Conservation (phyloP, 2,113 vertebrate genomes). For the Corythornis cristatus region DNA sequence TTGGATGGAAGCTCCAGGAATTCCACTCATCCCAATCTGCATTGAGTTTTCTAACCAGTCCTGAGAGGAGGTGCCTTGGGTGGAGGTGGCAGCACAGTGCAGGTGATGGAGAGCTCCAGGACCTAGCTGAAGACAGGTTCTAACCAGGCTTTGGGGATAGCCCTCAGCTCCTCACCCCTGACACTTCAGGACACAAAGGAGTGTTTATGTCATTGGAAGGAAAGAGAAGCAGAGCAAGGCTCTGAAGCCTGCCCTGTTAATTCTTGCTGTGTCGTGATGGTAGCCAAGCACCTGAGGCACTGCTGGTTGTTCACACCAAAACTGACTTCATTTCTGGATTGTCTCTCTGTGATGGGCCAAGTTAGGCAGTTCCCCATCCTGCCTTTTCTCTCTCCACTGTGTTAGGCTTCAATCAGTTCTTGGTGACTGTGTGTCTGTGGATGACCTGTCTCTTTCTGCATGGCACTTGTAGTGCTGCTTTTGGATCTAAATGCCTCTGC, state of each 20-base stretch:
- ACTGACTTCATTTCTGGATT: neutral
- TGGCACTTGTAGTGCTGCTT: neutral
- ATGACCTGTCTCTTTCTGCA: neutral
- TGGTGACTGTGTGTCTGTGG: neutral
- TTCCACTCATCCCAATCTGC: neutral
- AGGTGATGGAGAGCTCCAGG: neutral
- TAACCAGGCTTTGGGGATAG: neutral
- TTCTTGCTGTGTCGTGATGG: neutral
- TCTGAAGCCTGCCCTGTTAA: neutral
- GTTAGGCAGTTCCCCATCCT: neutral
- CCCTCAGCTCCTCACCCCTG: fast-evolving
- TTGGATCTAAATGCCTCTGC: neutral
- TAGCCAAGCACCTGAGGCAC: neutral
- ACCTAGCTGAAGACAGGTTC: too few relatives aligned
- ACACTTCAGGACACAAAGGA: neutral
- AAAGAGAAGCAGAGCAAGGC: neutral
- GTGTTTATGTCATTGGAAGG: neutral
- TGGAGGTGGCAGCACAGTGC: neutral
- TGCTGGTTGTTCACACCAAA: neutral
- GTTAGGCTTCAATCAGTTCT: fast-evolving
- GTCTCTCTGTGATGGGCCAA: neutral
- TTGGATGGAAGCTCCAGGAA: neutral
- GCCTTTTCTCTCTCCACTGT: neutral
- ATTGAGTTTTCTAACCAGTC: neutral
- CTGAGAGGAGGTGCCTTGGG: neutral